A percentile compares a stretch with the other conserved stretches of the same genome.
Evolutionary conservation across 2,113 vertebrate genomes (phyloP).

Genomic region (Peromyscus leucopus): DNA sequence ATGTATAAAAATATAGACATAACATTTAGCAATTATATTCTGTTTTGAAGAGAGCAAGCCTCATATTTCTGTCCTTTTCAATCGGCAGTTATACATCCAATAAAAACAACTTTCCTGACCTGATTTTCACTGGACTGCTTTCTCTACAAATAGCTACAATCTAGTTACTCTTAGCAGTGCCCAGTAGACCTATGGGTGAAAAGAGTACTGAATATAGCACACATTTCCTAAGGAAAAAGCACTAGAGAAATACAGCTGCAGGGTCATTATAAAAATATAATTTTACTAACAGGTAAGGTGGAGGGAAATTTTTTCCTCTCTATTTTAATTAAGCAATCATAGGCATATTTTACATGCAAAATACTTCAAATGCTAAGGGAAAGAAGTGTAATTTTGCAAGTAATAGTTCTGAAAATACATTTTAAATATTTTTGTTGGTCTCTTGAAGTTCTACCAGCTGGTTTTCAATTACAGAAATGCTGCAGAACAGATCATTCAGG

Average conservation of each 20-base stretch:
- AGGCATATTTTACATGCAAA: conserved; percentile 39
- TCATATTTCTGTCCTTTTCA: not conserved
- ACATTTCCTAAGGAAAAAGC: conserved; percentile 74
- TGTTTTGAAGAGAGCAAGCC: not conserved
- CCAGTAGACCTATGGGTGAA: conserved; percentile 65
- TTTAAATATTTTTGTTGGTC: conserved; percentile 73
- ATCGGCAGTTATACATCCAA: not conserved
- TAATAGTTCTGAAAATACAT: conserved; percentile 66
- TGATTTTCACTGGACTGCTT: conserved; percentile 64
- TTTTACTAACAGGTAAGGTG: conserved; percentile 74
- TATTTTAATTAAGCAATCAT: conserved; percentile 68
- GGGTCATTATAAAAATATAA: conserved; percentile 72
- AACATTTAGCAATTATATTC: not conserved
- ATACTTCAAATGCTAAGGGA: conserved; percentile 20
- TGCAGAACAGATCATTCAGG: not conserved
- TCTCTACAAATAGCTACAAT: conserved; percentile 69
- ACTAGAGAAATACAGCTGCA: conserved; percentile 53
- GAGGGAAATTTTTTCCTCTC: conserved; percentile 32
- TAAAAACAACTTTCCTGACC: conserved; percentile 70
- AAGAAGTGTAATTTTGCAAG: conserved; percentile 59
- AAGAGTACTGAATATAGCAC: conserved; percentile 72
- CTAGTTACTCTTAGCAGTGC: conserved; percentile 71
- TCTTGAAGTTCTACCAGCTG: conserved; percentile 61
- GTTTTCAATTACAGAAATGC: conserved; percentile 48
- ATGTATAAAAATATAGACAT: not conserved